A percentile compares a stretch with the other conserved stretches of the same genome.
Conservation (phyloP, 1,140 invertebrate species). For the Papilio polyxenes region DNA sequence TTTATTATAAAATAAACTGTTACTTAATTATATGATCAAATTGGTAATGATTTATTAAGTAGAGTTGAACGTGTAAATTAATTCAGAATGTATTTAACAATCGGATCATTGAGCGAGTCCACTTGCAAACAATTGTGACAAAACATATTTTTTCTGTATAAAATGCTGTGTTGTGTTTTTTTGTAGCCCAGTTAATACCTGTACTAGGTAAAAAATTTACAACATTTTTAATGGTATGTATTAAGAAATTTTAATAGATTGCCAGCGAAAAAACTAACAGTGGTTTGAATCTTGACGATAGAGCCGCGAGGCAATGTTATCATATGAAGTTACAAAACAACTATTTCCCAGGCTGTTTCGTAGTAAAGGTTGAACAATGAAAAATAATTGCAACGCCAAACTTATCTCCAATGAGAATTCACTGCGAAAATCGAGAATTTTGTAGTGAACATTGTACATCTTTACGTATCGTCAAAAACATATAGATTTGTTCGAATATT, state of each 20-base stretch:
- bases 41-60: neutral
- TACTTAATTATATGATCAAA: neutral
- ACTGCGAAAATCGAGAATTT: conserved; percentile 5
- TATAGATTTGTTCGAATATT: too few species aligned
- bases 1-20: neutral
- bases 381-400: conserved; percentile 10
- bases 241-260: neutral
- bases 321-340: neutral
- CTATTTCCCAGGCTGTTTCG: conserved; percentile 17
- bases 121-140: neutral
- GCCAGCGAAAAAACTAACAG: neutral
- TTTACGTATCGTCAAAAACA: neutral
- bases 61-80: neutral
- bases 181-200: neutral
- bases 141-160: too few species aligned
- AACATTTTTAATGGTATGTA: neutral
- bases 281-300: neutral
- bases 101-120: neutral
- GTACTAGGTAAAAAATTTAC: neutral
- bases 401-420: conserved; percentile 5
- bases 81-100: neutral
- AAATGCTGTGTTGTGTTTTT: neutral
- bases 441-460: neutral
- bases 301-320: neutral
- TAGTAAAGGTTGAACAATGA: conserved; percentile 19